Evolutionary conservation across 2,888 invertebrate species (phyloP), one percentile per base, ranked within the genome.

Genomic region (Empis livida): DNA sequence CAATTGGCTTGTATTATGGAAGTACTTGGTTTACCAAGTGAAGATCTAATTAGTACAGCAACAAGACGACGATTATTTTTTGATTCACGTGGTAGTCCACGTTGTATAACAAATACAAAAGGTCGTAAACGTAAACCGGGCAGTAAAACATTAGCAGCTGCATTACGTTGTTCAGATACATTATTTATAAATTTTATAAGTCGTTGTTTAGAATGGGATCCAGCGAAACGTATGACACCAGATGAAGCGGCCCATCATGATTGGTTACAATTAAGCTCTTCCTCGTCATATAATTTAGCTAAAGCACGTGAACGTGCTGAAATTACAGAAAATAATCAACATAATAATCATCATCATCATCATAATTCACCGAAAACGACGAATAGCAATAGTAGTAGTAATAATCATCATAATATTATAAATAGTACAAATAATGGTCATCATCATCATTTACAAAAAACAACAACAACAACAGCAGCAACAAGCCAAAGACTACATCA

Each of bases 1-100:
- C 95, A 96, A 70, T 77, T 96, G 54, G 92, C 94, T 47, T 95
- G 95, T 72, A 88, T 95, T 60, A 95, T 96, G 93, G 95, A 96
- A 73, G 81, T 95, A 47, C 73, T 94, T 53, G 94, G 93, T 17
- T 75, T 84, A 54, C 95, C 96, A 3, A 90, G 94, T 2, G 84
- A 87, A 49, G 82, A 86, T 60, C 79, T 95, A 53, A 80, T 95
- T 53, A 79, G 82, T 53, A 81, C 82, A 54, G 93, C 94, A 32
- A 84, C 92, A 0, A 76, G 91, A 62, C 82, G 87, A 65, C 76
- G 89, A 56, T 73, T 91, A 54, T 91, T 91, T 73, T 91, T 91
- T 63, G 90, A 68, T 49, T 91, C 93, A 35, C 87, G 91, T 66
- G 93, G 93, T 55, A 82, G 84, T 56, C 94, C 94, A 4, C 80